Conservation (phyloP, 2,888 invertebrate genomes). For the Amphipoea lucens region DNA sequence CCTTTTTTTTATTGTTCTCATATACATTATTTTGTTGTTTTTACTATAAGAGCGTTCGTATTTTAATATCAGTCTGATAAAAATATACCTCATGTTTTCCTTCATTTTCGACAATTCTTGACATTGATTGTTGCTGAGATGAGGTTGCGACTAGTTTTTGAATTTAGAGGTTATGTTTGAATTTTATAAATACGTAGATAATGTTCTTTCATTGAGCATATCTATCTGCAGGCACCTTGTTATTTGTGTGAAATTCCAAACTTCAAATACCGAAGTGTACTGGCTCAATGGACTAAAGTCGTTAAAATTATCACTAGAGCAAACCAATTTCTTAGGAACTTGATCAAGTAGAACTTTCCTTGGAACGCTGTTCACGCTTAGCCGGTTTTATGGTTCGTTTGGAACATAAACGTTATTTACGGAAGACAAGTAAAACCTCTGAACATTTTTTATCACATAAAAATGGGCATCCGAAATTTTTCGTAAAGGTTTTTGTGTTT, state of each 20-base stretch:
- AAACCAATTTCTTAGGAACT: slow-evolving; percentile 63
- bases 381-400: slow-evolving; percentile 65
- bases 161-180: background rate
- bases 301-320: slow-evolving; percentile 45
- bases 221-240: background rate
- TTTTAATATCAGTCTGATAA: background rate
- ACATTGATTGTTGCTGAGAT: no score
- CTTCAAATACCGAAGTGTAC: background rate
- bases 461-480: slow-evolving; percentile 17
- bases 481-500: background rate
- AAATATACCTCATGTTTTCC: background rate
- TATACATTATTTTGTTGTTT: no score
- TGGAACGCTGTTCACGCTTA: slow-evolving; percentile 60
- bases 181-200: background rate
- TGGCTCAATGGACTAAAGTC: slow-evolving; percentile 2
- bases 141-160: no score
- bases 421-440: slow-evolving; percentile 30
- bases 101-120: background rate
- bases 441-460: slow-evolving; percentile 39
- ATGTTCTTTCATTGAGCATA: background rate
- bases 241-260: background rate
- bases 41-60: background rate
- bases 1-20: no score
- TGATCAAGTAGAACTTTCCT: slow-evolving; percentile 63
- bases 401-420: slow-evolving; percentile 66